phyloP scores from a whole-genome alignment of 2,888 invertebrate species.

The Xestia xanthographa region DNA sequence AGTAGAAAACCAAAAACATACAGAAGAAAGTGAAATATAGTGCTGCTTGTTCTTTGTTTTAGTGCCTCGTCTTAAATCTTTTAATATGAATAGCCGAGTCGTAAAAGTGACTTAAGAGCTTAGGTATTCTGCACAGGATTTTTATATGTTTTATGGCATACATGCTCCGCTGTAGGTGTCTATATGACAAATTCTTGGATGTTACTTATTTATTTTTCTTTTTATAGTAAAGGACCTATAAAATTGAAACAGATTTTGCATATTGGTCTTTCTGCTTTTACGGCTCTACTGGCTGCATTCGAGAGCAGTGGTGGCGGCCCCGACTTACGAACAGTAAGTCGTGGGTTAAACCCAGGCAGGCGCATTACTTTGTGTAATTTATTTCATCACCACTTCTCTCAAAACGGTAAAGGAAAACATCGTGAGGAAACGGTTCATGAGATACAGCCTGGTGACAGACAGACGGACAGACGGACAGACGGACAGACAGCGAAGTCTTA shows the following conservation, averaged over 20 bases:
- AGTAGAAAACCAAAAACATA: conserved; percentile 30
- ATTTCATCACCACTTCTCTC: too few relatives aligned
- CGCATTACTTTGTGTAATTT: too few relatives aligned
- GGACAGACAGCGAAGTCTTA: too few relatives aligned
- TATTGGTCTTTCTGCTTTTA: not conserved
- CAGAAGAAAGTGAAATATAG: conserved; percentile 42
- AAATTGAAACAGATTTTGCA: not conserved
- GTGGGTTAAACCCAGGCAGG: too few relatives aligned
- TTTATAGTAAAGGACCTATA: not conserved
- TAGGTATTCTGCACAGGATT: conserved; percentile 52
- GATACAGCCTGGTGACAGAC: too few relatives aligned
- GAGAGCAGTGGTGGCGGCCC: too few relatives aligned
- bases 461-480: too few relatives aligned
- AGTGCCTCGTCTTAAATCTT: conserved; percentile 60
- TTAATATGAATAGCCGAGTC: conserved; percentile 63
- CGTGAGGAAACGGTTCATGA: too few relatives aligned
- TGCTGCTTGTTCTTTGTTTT: conserved; percentile 52
- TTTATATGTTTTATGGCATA: conserved; percentile 51
- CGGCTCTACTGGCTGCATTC: too few relatives aligned
- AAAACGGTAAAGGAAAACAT: too few relatives aligned
- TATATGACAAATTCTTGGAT: conserved; percentile 29
- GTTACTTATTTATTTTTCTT: conserved; percentile 21
- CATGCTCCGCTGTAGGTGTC: conserved; percentile 27
- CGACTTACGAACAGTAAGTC: too few relatives aligned
- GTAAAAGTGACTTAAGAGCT: conserved; percentile 63